Percentiles rank a stretch among this genome's conserved stretches.
Conservation (phyloP, 2,888 invertebrate genomes). For the Pollenia labialis region DNA sequence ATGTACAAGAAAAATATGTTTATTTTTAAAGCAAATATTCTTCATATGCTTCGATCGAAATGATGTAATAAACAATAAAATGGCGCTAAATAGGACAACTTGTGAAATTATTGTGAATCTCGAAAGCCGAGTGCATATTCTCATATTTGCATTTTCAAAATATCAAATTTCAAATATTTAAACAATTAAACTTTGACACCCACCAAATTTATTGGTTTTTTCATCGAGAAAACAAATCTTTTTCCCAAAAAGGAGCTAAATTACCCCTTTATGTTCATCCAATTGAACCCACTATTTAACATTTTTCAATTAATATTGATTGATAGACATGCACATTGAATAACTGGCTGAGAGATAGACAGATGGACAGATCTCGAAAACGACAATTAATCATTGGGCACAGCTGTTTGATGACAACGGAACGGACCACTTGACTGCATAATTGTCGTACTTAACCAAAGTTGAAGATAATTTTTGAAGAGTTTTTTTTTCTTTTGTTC, state of each 20-base stretch:
- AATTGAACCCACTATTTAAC: conserved; percentile 21
- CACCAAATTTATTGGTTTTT: not conserved
- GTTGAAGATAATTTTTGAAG: conserved; percentile 50
- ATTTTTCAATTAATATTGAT: conserved; percentile 53
- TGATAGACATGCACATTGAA: conserved; percentile 22
- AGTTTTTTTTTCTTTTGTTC: conserved; percentile 1
- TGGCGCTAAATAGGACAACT: not conserved
- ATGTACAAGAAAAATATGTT: not conserved
- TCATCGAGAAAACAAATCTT: no score
- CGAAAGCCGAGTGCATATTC: no score
- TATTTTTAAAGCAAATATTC: not conserved
- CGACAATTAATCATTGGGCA: conserved; percentile 54
- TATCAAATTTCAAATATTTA: not conserved
- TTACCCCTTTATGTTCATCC: no score
- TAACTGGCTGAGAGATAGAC: not conserved
- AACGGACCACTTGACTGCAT: conserved; percentile 60
- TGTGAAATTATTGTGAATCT: no score
- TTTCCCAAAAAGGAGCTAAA: no score
- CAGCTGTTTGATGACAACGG: conserved; percentile 51
- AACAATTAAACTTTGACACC: conserved; percentile 36
- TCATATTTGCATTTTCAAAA: not conserved
- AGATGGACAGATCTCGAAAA: conserved; percentile 10
- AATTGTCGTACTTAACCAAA: conserved; percentile 57
- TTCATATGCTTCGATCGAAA: not conserved
- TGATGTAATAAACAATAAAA: conserved; percentile 12